These are phyloP conservation scores for Notarius quadriscutis DNA, from an alignment of 2,113 vertebrate species.

Conservation along the genomic window DNA sequence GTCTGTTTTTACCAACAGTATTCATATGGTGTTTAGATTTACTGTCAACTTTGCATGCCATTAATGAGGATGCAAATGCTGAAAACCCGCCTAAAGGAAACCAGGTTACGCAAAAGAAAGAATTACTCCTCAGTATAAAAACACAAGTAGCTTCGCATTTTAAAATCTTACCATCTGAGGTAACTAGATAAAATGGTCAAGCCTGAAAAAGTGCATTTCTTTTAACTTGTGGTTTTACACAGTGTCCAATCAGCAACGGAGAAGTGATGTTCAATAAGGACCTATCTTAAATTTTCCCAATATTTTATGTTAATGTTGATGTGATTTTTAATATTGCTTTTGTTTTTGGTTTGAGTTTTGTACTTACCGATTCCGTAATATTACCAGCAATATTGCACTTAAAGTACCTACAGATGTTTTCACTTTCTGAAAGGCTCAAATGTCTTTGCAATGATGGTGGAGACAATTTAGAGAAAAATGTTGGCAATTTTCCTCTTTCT, in stretches of 20 bases:
- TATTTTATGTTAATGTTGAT: neutral
- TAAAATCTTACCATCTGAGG: neutral
- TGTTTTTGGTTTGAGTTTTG: neutral
- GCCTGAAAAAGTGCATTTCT: neutral
- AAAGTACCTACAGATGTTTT: neutral
- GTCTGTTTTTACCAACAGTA: neutral
- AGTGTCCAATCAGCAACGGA: neutral
- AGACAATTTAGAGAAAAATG: neutral
- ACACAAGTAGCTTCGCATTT: neutral
- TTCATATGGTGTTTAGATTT: neutral
- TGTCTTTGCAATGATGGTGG: neutral
- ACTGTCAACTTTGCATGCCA: neutral
- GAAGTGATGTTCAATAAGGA: neutral
- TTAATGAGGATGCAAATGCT: neutral
- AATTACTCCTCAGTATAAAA: neutral
- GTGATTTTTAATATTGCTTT: neutral
- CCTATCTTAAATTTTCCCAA: neutral
- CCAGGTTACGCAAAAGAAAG: neutral
- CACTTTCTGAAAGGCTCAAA: neutral
- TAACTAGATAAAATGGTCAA: neutral
- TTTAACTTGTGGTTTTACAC: neutral
- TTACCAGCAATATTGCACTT: neutral
- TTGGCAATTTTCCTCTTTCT: no score
- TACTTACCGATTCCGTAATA: neutral
- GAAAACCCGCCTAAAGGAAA: neutral